phyloP scores from a whole-genome alignment of 1,140 invertebrate genomes.

The Nasonia giraulti region DNA sequence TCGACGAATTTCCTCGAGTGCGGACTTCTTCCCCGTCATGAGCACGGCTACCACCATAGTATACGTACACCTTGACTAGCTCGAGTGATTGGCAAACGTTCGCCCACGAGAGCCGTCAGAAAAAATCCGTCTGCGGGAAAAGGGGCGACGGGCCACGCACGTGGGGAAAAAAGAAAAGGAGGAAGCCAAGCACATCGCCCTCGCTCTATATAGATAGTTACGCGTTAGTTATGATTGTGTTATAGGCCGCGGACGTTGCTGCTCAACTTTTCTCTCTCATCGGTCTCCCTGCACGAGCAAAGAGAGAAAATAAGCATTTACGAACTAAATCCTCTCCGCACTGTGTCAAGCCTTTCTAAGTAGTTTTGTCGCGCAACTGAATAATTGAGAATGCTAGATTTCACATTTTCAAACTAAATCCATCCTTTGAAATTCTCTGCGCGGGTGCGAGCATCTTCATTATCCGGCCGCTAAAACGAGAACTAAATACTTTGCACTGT shows the following conservation, averaged over 20 bases:
- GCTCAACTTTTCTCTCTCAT: neutral
- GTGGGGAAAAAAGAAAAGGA: neutral
- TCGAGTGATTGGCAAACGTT: constrained; percentile 32
- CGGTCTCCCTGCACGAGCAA: neutral
- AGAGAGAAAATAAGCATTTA: neutral
- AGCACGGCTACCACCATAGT: neutral
- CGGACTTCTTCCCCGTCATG: neutral
- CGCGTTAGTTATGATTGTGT: constrained; percentile 7
- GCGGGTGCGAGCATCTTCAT: too few relatives aligned
- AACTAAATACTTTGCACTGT: too few relatives aligned
- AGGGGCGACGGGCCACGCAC: neutral
- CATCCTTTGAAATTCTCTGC: too few relatives aligned
- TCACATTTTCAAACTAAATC: too few relatives aligned
- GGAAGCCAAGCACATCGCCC: neutral
- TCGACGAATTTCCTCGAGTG: neutral
- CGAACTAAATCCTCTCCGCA: too few relatives aligned
- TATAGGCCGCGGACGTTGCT: neutral
- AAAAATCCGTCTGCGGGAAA: neutral
- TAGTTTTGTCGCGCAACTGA: too few relatives aligned
- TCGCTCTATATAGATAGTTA: neutral
- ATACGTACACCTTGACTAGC: neutral
- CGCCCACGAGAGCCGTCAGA: neutral
- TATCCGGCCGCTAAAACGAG: too few relatives aligned
- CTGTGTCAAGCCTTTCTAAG: too few relatives aligned
- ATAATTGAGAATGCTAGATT: too few relatives aligned